Base-by-base conservation (phyloP, 2,113 vertebrate genomes). In the Craseonycteris thonglongyai region DNA sequence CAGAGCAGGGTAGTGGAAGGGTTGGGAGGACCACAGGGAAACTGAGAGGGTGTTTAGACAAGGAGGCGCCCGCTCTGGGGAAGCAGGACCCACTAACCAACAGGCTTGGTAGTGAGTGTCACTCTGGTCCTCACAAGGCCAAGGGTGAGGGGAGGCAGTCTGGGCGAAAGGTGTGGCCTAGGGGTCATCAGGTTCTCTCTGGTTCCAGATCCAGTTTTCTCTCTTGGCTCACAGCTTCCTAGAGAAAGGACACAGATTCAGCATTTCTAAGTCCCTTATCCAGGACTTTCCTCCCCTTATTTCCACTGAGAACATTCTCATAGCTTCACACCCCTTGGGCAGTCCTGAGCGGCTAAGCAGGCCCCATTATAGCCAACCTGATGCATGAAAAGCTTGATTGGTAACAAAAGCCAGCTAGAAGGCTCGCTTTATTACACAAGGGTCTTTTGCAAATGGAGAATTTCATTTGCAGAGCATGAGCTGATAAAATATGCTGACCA, bases 71-170 rank as follows among this genome's bases (percentile, higher is more conserved):
- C 1, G 10, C 24, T 5, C 4, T 2, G 58, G 16, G 74, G 71
- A 59, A 88, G 38, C 47, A 38, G 40, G 59, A 54, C 6, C 11
- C 30, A 58, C 59, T 47, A 18, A 28, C 35, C 61, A 42, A 6
- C 14, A 21, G 63, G 11, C 16, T n/a, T 12, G 42, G 24, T 18
- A 9, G 35, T 51, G 47, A 58, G 12, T 19, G 24, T 30, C 16
- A 13, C 7, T 42, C 38, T 3, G 22, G 71, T 21, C 45, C 69
- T 33, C 12, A 0, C 15, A 51, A 16, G 30, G 38, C n/a, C 49
- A 19, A 11, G 33, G 19, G 40, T 15, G 38, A 72, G 26, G 8
- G 66, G 38, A 58, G 0, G 12, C 6, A 0, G 0, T 35, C 63
- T 3, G 1, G 12, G 56, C 15, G 54, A 14, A 40, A 59, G 33